These are phyloP conservation scores for Dolichomitus sp. DNA, from an alignment of 2,888 invertebrate species.

Conservation along the genomic window DNA sequence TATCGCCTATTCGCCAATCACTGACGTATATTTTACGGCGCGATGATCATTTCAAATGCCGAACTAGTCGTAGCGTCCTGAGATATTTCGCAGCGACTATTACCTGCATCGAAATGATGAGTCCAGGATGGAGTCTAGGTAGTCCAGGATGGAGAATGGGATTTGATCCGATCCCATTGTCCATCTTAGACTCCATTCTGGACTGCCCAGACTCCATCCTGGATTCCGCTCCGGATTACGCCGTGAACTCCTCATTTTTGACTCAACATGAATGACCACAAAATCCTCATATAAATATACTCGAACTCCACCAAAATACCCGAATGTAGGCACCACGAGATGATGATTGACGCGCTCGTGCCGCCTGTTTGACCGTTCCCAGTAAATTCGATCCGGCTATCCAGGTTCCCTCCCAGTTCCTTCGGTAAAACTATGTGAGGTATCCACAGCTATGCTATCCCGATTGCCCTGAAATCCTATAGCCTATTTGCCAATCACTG, in stretches of 20 bases:
- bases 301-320: too few species aligned
- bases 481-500: neutral
- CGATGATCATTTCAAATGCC: slow-evolving; percentile 36
- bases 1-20: slow-evolving; percentile 8
- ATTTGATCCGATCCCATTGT: too few species aligned
- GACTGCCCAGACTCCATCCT: too few species aligned
- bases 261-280: slow-evolving; percentile 54
- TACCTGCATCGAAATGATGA: neutral
- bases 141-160: too few species aligned
- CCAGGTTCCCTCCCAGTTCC: neutral
- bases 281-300: slow-evolving; percentile 11
- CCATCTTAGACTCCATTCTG: too few species aligned
- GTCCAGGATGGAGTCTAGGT: too few species aligned
- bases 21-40: slow-evolving; percentile 49
- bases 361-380: slow-evolving; percentile 52
- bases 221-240: too few species aligned
- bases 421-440: neutral
- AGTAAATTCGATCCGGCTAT: slow-evolving; percentile 25
- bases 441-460: slow-evolving; percentile 20
- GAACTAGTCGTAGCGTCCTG: slow-evolving; percentile 23
- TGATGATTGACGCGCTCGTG: slow-evolving; percentile 65
- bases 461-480: slow-evolving; percentile 12
- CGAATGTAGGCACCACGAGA: slow-evolving; percentile 36
- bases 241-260: too few species aligned
- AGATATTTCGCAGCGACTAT: slow-evolving; percentile 40